A percentile compares a stretch with the other conserved stretches of the same genome.
phyloP scores from a whole-genome alignment of 2,797 vertebrate species.

The Aplochiton taeniatus region DNA sequence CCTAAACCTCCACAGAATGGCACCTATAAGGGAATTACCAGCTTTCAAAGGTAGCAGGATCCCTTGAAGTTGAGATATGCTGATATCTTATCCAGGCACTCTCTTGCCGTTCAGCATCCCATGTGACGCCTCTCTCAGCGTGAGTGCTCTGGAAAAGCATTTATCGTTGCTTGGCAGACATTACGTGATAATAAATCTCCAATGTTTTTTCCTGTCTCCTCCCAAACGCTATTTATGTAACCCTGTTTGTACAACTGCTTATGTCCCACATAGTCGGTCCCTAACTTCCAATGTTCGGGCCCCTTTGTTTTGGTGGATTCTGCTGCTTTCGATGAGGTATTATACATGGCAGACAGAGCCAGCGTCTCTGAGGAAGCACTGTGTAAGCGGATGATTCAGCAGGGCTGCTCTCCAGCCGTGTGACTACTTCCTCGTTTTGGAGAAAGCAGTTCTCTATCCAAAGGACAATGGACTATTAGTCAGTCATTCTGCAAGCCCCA shows the following conservation, averaged over 20 bases:
- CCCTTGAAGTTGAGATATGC: slow-evolving; percentile 6
- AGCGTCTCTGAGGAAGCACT: slow-evolving; percentile 39
- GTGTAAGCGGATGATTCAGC: slow-evolving; percentile 30
- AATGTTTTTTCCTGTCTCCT: slow-evolving; percentile 26
- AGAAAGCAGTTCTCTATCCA: slow-evolving; percentile 42
- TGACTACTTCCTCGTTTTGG: slow-evolving; percentile 45
- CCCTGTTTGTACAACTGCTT: slow-evolving; percentile 24
- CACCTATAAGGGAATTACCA: no score
- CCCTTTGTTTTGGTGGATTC: not conserved
- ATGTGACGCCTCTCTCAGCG: slow-evolving; percentile 28
- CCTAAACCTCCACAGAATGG: no score
- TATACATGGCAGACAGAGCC: no score
- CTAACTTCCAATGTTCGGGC: not conserved
- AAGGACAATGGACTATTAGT: slow-evolving; percentile 61
- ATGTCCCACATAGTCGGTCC: no score
- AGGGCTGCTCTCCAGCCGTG: slow-evolving; percentile 57
- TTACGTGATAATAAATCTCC: slow-evolving; percentile 5
- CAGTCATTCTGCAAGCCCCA: slow-evolving; percentile 39
- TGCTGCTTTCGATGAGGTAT: not conserved
- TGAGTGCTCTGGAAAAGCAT: slow-evolving; percentile 33
- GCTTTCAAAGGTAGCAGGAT: not conserved
- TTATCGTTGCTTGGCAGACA: slow-evolving; percentile 46
- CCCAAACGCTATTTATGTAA: slow-evolving; percentile 45
- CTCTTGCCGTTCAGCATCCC: slow-evolving; percentile 17
- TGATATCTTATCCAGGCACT: slow-evolving; percentile 39